phyloP scores from a whole-genome alignment of 2,888 invertebrate genomes.

The Clunio marinus region DNA sequence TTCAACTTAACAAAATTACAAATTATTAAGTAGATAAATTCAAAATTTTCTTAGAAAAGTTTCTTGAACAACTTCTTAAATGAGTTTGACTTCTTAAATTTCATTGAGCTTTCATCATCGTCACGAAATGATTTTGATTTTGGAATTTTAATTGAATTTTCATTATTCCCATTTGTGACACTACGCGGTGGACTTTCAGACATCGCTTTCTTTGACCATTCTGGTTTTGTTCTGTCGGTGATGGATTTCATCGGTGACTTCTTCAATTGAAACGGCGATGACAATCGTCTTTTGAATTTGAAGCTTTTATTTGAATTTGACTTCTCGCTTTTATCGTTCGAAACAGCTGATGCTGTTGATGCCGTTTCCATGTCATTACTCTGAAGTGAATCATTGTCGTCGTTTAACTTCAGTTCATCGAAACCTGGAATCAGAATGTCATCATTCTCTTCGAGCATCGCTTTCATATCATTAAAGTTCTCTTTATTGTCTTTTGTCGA shows the following conservation, averaged over 20 bases:
- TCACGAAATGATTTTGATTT: slow-evolving; percentile 23
- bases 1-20: too few species aligned
- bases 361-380: slow-evolving; percentile 15
- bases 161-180: neutral
- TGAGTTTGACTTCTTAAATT: slow-evolving; percentile 29
- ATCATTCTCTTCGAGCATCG: slow-evolving; percentile 33
- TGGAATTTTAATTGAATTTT: neutral
- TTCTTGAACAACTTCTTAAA: slow-evolving; percentile 38
- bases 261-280: slow-evolving; percentile 10
- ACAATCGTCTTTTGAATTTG: slow-evolving; percentile 16
- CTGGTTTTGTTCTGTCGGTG: neutral
- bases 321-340: slow-evolving; percentile 1
- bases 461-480: neutral
- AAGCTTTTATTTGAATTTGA: slow-evolving; percentile 18
- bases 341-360: slow-evolving; percentile 9
- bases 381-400: neutral
- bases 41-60: slow-evolving; percentile 26
- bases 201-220: slow-evolving; percentile 25
- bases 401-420: slow-evolving; percentile 4
- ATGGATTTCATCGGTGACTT: neutral
- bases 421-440: slow-evolving; percentile 23
- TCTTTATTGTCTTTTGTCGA: slow-evolving; percentile 16
- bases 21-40: too few species aligned
- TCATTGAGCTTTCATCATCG: neutral
- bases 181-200: slow-evolving; percentile 29